Percentiles rank a stretch among this genome's conserved stretches.
Evolutionary conservation across 1,140 invertebrate species (phyloP).

Genomic region (Cheumatopsyche charites): DNA sequence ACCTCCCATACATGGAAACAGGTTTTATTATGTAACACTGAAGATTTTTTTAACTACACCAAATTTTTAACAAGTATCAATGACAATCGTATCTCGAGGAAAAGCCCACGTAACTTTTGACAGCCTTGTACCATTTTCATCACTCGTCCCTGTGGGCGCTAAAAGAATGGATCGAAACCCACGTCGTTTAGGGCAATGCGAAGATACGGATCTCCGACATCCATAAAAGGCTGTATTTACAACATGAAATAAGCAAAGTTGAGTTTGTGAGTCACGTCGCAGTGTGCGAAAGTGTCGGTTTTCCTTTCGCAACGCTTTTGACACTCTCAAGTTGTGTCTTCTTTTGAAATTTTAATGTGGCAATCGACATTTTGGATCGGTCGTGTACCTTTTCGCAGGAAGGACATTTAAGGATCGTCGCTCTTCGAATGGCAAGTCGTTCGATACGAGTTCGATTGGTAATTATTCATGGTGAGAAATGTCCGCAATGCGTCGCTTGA

Average conservation of each 20-base stretch:
- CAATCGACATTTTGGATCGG: neutral
- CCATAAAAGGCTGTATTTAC: too few relatives aligned
- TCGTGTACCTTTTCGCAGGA: neutral
- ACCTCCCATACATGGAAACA: too few relatives aligned
- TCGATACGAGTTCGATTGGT: too few relatives aligned
- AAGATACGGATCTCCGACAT: too few relatives aligned
- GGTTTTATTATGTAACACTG: too few relatives aligned
- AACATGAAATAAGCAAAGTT: too few relatives aligned
- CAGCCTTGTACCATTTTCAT: constrained; percentile 13
- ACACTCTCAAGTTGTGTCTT: neutral
- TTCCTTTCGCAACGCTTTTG: neutral
- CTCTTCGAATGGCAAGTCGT: too few relatives aligned
- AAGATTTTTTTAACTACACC: too few relatives aligned
- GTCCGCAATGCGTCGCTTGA: too few relatives aligned
- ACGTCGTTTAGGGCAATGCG: neutral
- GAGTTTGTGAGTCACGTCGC: constrained; percentile 2
- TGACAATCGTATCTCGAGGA: too few relatives aligned
- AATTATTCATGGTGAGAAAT: too few relatives aligned
- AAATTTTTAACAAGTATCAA: too few relatives aligned
- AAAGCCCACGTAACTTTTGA: neutral
- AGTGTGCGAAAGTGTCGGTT: neutral
- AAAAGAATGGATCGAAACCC: neutral
- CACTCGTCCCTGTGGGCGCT: neutral
- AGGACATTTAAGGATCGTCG: neutral
- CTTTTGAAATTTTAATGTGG: neutral